Percentiles rank a stretch among this genome's conserved stretches.
These are phyloP conservation scores for Tenebrosternarchus preto DNA, from an alignment of 2,113 vertebrate genomes.

Conservation along the genomic window DNA sequence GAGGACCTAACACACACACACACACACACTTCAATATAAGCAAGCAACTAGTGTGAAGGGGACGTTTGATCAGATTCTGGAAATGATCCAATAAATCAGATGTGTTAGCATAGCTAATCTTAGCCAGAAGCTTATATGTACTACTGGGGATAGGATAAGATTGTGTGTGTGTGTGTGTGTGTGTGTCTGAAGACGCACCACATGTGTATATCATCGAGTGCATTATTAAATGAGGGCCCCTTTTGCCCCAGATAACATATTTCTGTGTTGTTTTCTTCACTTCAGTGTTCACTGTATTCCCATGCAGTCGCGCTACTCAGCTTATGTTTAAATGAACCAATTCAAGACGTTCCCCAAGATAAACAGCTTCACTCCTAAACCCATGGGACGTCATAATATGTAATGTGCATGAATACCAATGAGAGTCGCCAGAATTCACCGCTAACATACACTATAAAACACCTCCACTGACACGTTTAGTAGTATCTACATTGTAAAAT, in stretches of 20 bases:
- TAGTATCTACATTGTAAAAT: slow-evolving; percentile 17
- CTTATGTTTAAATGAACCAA: slow-evolving; percentile 70
- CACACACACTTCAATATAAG: not conserved
- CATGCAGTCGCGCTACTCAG: slow-evolving; percentile 59
- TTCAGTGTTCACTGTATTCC: slow-evolving; percentile 58
- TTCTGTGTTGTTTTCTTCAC: slow-evolving; percentile 42
- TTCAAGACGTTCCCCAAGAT: slow-evolving; percentile 70
- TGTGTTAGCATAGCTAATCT: not conserved
- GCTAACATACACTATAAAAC: slow-evolving; percentile 36
- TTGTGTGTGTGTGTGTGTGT: not conserved
- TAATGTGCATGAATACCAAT: slow-evolving; percentile 65
- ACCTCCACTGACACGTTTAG: slow-evolving; percentile 47
- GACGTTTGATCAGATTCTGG: slow-evolving; percentile 18
- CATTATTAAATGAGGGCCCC: slow-evolving; percentile 23
- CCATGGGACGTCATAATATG: slow-evolving; percentile 64
- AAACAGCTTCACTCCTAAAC: slow-evolving; percentile 66
- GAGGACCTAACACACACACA: slow-evolving; percentile 77
- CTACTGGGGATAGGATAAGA: not conserved
- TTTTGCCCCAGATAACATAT: slow-evolving; percentile 27
- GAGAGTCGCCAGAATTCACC: slow-evolving; percentile 49
- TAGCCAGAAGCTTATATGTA: not conserved
- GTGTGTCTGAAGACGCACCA: too few species aligned
- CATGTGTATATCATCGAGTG: slow-evolving; percentile 1
- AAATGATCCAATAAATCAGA: slow-evolving; percentile 32
- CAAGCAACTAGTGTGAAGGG: slow-evolving; percentile 10